These are phyloP conservation scores for Dastarcus helophoroides DNA, from an alignment of 2,888 invertebrate species.

Conservation along the genomic window DNA sequence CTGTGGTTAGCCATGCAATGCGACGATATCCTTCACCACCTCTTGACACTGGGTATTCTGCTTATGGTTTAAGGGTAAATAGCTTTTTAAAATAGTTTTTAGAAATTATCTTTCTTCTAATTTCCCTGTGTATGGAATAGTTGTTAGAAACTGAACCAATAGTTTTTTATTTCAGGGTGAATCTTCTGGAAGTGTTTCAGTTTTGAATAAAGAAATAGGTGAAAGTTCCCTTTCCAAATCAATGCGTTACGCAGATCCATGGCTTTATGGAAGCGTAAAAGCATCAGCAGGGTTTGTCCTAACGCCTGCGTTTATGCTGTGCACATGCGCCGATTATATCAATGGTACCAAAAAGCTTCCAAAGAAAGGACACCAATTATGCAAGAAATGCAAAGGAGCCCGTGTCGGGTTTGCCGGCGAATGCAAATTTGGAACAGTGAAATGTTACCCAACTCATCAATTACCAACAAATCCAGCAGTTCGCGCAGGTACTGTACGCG, in stretches of 20 bases:
- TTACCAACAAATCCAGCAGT: constrained; percentile 27
- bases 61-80: constrained; percentile 50
- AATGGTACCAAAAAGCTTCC: constrained; percentile 62
- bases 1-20: constrained; percentile 58
- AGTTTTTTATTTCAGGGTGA: too few species aligned
- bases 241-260: constrained; percentile 76
- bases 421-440: constrained; percentile 56
- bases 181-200: too few species aligned
- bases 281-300: constrained; percentile 33
- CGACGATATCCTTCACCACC: constrained; percentile 52
- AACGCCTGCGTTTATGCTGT: constrained; percentile 61
- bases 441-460: constrained; percentile 30
- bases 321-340: constrained; percentile 71
- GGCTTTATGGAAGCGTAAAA: constrained; percentile 72
- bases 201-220: constrained; percentile 6
- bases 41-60: constrained; percentile 50
- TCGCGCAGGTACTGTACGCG: constrained; percentile 53
- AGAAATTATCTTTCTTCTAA: too few species aligned
- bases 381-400: constrained; percentile 76
- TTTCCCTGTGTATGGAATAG: too few species aligned
- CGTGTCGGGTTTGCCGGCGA: constrained; percentile 8
- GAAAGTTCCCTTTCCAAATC: constrained; percentile 67
- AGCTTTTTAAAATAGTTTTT: too few species aligned
- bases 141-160: too few species aligned
- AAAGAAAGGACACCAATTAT: constrained; percentile 62